Conservation (phyloP, 1,140 invertebrate genomes). For the Caenorhabditis latens region DNA sequence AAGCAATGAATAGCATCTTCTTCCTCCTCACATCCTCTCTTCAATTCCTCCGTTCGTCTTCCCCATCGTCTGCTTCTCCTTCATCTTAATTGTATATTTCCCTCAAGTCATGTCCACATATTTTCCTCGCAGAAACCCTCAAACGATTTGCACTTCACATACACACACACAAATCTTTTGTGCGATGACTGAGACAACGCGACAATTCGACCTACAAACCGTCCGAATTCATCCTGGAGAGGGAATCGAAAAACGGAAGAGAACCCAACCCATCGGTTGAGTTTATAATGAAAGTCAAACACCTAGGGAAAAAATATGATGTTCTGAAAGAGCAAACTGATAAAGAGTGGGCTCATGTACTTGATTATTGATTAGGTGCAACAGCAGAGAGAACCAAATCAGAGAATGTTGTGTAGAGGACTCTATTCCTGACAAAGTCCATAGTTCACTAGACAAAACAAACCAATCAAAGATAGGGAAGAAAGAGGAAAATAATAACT, state of each 20-base stretch:
- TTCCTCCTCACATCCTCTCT: background rate
- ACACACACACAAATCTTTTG: slow-evolving; percentile 53
- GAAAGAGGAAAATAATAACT: background rate
- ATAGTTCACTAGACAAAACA: slow-evolving; percentile 35
- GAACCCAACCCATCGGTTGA: background rate
- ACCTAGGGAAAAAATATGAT: background rate
- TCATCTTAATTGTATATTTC: slow-evolving; percentile 34
- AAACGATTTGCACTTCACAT: slow-evolving; percentile 55
- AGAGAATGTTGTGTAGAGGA: background rate
- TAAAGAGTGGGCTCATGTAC: too few species aligned
- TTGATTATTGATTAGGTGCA: too few species aligned
- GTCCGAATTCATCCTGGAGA: slow-evolving; percentile 3
- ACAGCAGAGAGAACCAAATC: too few species aligned
- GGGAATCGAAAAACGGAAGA: slow-evolving; percentile 4
- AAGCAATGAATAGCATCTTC: slow-evolving; percentile 27
- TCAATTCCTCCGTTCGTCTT: slow-evolving; percentile 31
- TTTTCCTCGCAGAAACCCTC: slow-evolving; percentile 51
- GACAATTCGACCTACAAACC: slow-evolving; percentile 52
- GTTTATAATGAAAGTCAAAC: slow-evolving; percentile 24
- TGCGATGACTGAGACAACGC: slow-evolving; percentile 50
- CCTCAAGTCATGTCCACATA: slow-evolving; percentile 46
- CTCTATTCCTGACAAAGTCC: background rate
- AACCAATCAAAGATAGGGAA: background rate
- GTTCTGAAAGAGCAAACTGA: background rate
- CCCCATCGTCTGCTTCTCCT: slow-evolving; percentile 34